These are phyloP conservation scores for Anaspis maculata DNA, from an alignment of 2,888 invertebrate species.

Conservation along the genomic window DNA sequence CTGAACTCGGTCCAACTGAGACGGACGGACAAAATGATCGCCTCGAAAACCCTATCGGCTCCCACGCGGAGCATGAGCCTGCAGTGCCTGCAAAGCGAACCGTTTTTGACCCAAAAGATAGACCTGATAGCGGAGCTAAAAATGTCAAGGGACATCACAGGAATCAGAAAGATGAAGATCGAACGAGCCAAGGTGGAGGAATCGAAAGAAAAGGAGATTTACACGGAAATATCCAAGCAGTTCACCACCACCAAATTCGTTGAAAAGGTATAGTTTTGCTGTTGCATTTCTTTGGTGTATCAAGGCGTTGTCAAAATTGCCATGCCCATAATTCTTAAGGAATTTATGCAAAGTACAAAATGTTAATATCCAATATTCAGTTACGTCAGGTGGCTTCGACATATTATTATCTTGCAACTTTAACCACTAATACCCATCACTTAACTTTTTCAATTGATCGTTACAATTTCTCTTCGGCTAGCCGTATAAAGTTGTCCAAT, in stretches of 20 bases:
- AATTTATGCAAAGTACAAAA: no score
- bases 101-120: constrained; percentile 67
- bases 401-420: no score
- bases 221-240: constrained; percentile 75
- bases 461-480: no score
- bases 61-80: constrained; percentile 65
- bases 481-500: no score
- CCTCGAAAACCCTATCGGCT: constrained; percentile 78
- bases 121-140: constrained; percentile 89
- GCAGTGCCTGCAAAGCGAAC: constrained; percentile 62
- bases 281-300: constrained; percentile 32
- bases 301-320: no score
- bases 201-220: constrained; percentile 72
- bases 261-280: constrained; percentile 85
- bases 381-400: no score
- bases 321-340: no score
- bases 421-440: no score
- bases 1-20: constrained; percentile 75
- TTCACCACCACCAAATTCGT: constrained; percentile 82
- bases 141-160: constrained; percentile 85
- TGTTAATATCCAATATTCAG: no score
- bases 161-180: constrained; percentile 89
- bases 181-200: constrained; percentile 81
- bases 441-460: no score
- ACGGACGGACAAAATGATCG: constrained; percentile 64